Evolutionary conservation across 2,113 vertebrate species (phyloP), one percentile per base, ranked within the genome.

Genomic region (Hippopotamus amphibius): DNA sequence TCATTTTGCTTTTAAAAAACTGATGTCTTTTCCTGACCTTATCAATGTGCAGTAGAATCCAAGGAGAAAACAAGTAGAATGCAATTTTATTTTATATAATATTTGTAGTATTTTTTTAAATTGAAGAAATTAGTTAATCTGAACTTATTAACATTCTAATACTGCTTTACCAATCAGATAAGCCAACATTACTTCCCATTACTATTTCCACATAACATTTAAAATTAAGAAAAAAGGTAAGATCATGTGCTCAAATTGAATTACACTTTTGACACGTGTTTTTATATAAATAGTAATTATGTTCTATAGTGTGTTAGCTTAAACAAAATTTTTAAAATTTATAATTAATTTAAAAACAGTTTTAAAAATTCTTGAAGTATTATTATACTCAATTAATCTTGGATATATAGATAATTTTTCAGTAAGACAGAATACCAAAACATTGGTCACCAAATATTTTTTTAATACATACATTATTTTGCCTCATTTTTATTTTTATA

Each of bases 211-310:
- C 1, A 71, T 48, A 83, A 33, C 9, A 21, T 46, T 53, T 59
- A 96, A 92, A 92, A 71, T 71, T 30, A 88, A 69, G 46, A 65
- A 86, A 88, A 84, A 76, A 46, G 48, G 3, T 63, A 91, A 93
- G 90, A 55, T 80, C 55, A n/a, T 93, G 21, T 61, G 19, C 88
- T 81, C 84, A 72, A 59, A 83, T 0, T 66, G 33, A 89, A 69
- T 72, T 84, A 66, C 26, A 87, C 30, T 84, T 77, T 85, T 55
- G 26, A 84, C 14, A 69, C 43, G 63, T 80, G 2, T 46, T 92
- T 87, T 57, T 57, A 33, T 59, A 50, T 69, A 74, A 84, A 74
- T 88, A 61, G 6, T 53, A 83, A 61, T 55, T 80, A 37, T 83
- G 57, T 57, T 91, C 16, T 88, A 2, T 37, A 46, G 11, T 65